These are phyloP conservation scores for Vanessa atalanta DNA, from an alignment of 1,140 invertebrate species.

Conservation along the genomic window DNA sequence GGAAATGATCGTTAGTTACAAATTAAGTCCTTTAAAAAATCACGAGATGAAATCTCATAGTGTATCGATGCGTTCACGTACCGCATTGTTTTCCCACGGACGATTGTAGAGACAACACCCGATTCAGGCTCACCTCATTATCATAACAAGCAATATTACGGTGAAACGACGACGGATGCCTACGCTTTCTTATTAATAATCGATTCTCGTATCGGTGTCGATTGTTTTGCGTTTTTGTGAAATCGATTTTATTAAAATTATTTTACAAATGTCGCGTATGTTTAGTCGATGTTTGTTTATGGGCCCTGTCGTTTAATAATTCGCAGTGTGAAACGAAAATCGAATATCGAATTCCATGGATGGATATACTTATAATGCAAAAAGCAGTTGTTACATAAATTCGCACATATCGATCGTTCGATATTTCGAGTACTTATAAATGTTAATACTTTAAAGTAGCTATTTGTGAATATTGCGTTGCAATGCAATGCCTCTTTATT, in stretches of 20 bases:
- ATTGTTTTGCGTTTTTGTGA: slow-evolving; percentile 29
- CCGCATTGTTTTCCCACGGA: slow-evolving; percentile 64
- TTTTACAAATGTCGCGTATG: no score
- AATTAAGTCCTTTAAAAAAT: slow-evolving; percentile 43
- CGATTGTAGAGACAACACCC: slow-evolving; percentile 55
- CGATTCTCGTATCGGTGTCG: slow-evolving; percentile 32
- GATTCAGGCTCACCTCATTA: slow-evolving; percentile 45
- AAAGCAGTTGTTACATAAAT: no score
- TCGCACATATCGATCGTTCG: no score
- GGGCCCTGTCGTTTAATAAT: no score
- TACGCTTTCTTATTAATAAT: slow-evolving; percentile 36
- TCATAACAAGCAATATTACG: slow-evolving; percentile 52
- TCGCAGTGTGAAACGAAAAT: no score
- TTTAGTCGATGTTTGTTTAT: no score
- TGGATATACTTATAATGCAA: no score
- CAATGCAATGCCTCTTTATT: no score
- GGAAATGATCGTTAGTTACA: slow-evolving; percentile 53
- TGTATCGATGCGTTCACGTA: slow-evolving; percentile 31
- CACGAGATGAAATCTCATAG: slow-evolving; percentile 33
- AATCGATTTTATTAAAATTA: not conserved
- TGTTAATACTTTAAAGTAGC: no score
- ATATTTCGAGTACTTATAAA: no score
- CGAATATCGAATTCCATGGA: no score
- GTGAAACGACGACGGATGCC: slow-evolving; percentile 27
- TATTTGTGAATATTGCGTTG: no score